Base-by-base conservation (phyloP, 1,140 invertebrate genomes). In the Pogonomyrmex barbatus region DNA sequence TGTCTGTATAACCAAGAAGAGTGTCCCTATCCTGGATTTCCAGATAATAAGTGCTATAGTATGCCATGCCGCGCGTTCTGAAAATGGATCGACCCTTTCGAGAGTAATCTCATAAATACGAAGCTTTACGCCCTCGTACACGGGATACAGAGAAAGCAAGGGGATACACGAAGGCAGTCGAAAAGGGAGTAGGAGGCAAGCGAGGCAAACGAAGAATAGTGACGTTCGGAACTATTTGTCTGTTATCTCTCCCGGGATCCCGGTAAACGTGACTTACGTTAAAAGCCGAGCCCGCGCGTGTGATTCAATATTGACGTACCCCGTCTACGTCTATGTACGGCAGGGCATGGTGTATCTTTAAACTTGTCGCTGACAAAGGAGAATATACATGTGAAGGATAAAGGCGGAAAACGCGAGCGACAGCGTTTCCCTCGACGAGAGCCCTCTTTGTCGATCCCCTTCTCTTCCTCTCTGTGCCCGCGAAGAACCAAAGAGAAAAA, bases 101-200 rank as follows among this genome's bases (percentile, higher is more conserved):
- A 82, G 76, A 68, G 76, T 87, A 88, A 87, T 89, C 86, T 88
- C 82, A 89, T 89, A 89, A 89, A 89, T 89, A 89, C 76, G 24
- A 76, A 81, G 70, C 78, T 85, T 88, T 82, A 65, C 76, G n/a
- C 60, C 17, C 65, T 45, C 24, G 67, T 36, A 24, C 45, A n/a
- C 52, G 60, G 17, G 8, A 14, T 73, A 75, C 50, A 62, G 67
- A 79, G 78, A 39, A 33, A 84, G 47, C 17, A 78, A 56, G 12
- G 42, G 30, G 62, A 82, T 58, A 82, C 24, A 14, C 5, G 65
- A 56, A 24, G n/a, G 17, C 24, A 24, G 2, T 1, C 42, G 33
- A n/a, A 2, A 10, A 9, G 10, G 14, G 1, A 2, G 30, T 24
- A 24, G 6, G 17, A 14, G n/a, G 24, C 8, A 24, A 2, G 42